Evolutionary conservation across 1,140 invertebrate species (phyloP).

Genomic region (Phthorimaea operculella): DNA sequence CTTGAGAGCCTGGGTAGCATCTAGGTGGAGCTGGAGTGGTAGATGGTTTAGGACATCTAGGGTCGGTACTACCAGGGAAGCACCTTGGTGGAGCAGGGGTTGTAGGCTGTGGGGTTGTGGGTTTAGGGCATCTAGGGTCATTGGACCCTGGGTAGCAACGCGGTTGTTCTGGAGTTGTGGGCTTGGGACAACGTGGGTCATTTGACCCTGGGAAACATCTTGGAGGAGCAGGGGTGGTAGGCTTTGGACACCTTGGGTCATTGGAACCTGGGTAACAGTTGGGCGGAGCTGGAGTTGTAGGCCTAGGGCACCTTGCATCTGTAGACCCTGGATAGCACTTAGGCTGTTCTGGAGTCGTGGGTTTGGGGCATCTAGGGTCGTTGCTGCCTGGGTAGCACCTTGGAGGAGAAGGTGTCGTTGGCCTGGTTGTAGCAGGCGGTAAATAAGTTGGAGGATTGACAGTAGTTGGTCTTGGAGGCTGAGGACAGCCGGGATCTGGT

Average conservation of each 20-base stretch:
- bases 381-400: slow-evolving; percentile 43
- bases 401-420: slow-evolving; percentile 24
- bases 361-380: slow-evolving; percentile 45
- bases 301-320: slow-evolving; percentile 35
- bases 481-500: slow-evolving; percentile 27
- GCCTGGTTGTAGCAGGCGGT: slow-evolving; percentile 27
- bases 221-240: slow-evolving; percentile 17
- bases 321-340: slow-evolving; percentile 18
- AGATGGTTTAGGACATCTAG: slow-evolving; percentile 32
- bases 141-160: slow-evolving; percentile 34
- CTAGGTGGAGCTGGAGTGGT: slow-evolving; percentile 18
- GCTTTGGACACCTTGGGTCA: slow-evolving; percentile 36
- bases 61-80: slow-evolving; percentile 43
- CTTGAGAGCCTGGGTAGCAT: slow-evolving; percentile 49
- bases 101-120: slow-evolving; percentile 36
- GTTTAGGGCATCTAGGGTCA: slow-evolving; percentile 33
- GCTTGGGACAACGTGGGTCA: slow-evolving; percentile 40
- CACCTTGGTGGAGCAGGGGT: slow-evolving; percentile 16
- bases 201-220: slow-evolving; percentile 44
- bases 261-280: slow-evolving; percentile 46
- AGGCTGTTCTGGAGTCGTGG: slow-evolving; percentile 19
- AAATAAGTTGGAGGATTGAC: slow-evolving; percentile 23
- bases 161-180: slow-evolving; percentile 18
- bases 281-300: slow-evolving; percentile 5
- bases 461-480: slow-evolving; percentile 23